Conservation (phyloP, 2,888 invertebrate genomes). For the Steromphala cineraria region DNA sequence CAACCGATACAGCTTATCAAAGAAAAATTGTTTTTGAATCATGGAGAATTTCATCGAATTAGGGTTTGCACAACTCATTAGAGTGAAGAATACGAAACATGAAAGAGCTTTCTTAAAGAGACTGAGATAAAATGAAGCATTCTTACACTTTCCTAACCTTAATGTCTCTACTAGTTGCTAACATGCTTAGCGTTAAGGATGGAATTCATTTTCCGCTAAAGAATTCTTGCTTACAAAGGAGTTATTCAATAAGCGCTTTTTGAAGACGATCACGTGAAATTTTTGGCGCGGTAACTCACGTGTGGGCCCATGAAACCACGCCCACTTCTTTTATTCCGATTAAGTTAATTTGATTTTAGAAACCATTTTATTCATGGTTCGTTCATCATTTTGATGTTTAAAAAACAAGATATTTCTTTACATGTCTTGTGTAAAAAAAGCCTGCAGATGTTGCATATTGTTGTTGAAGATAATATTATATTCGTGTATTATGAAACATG, state of each 20-base stretch:
- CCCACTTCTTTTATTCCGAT: not conserved
- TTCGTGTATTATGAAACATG: too few species aligned
- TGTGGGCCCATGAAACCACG: not conserved
- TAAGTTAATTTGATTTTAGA: too few species aligned
- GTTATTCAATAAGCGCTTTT: not conserved
- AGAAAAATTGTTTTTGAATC: too few species aligned
- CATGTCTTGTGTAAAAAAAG: too few species aligned
- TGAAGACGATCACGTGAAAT: not conserved
- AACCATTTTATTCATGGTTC: too few species aligned
- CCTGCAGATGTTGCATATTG: too few species aligned
- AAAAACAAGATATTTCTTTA: too few species aligned
- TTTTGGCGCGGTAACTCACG: not conserved
- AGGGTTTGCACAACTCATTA: too few species aligned
- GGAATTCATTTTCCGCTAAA: not conserved
- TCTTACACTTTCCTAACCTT: not conserved
- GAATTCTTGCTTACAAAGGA: not conserved
- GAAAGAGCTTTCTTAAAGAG: not conserved
- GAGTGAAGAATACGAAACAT: not conserved
- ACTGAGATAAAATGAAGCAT: not conserved
- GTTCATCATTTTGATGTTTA: too few species aligned
- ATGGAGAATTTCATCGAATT: too few species aligned
- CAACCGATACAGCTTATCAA: too few species aligned
- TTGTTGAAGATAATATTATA: too few species aligned
- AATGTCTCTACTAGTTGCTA: not conserved
- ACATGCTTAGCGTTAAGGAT: not conserved